Conservation (phyloP, 2,888 invertebrate species). For the Nowickia ferox region DNA sequence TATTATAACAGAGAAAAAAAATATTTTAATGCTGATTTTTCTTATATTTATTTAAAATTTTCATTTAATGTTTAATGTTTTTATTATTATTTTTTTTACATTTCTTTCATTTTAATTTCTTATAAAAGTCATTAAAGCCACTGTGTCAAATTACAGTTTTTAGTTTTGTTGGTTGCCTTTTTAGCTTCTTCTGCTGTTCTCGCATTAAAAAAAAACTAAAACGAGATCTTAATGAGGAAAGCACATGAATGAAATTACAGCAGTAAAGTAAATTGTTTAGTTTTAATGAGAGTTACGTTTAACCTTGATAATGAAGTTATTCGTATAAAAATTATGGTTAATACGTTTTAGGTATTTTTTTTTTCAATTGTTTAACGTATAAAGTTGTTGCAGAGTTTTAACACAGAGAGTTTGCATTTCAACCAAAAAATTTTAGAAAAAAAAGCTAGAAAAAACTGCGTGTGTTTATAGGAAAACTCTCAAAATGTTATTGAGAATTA, state of each 20-base stretch:
- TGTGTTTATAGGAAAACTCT: too few species aligned
- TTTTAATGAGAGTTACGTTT: slow-evolving; percentile 65
- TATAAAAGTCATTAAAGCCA: slow-evolving; percentile 64
- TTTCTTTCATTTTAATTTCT: slow-evolving; percentile 37
- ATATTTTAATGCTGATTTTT: neutral
- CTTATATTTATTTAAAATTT: neutral
- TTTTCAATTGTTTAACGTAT: too few species aligned
- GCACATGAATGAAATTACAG: neutral
- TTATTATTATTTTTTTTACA: slow-evolving; percentile 4
- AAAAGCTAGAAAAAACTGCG: too few species aligned
- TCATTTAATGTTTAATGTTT: neutral
- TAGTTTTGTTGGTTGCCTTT: slow-evolving; percentile 20
- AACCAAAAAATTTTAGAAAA: too few species aligned
- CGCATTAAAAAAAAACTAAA: slow-evolving; percentile 10
- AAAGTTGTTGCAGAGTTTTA: too few species aligned
- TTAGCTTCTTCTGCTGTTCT: neutral
- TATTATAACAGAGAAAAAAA: neutral
- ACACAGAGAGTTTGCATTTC: too few species aligned
- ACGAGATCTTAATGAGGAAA: slow-evolving; percentile 38
- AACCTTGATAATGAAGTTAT: slow-evolving; percentile 62
- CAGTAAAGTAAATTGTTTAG: slow-evolving; percentile 39
- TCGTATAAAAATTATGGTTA: neutral
- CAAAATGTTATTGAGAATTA: too few species aligned
- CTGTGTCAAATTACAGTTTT: slow-evolving; percentile 65
- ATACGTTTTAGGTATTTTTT: neutral